A percentile compares a stretch with the other conserved stretches of the same genome.
Evolutionary conservation across 2,113 vertebrate species (phyloP).

Genomic region (Dermatemys mawii): DNA sequence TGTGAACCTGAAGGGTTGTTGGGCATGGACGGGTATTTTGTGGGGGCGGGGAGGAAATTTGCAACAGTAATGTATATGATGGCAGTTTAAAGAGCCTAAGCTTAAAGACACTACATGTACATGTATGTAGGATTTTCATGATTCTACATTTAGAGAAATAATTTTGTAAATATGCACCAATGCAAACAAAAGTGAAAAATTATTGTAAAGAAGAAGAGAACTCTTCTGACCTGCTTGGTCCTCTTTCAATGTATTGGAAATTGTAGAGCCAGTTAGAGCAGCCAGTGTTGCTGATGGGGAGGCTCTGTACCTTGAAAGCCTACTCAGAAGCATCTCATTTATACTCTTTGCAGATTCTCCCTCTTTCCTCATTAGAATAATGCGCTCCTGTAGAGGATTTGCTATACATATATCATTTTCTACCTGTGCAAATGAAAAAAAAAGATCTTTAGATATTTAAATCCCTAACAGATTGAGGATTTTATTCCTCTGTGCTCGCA

Average conservation of each 20-base stretch:
- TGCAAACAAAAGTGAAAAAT: neutral
- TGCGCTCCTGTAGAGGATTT: slow-evolving; percentile 90
- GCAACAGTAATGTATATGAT: neutral
- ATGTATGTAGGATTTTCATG: accelerated
- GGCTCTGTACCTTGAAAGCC: slow-evolving; percentile 94
- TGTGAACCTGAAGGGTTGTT: too few relatives aligned
- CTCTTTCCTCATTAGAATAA: slow-evolving; percentile 95
- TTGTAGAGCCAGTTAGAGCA: slow-evolving; percentile 95
- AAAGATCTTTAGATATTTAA: neutral
- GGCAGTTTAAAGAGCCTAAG: too few relatives aligned
- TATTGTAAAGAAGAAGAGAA: neutral
- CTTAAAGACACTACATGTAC: neutral
- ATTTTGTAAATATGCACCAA: neutral
- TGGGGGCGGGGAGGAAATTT: too few relatives aligned
- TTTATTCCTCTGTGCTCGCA: neutral
- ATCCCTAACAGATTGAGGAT: accelerated
- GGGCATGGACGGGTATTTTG: too few relatives aligned
- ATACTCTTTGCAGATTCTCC: slow-evolving; percentile 98
- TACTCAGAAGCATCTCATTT: slow-evolving; percentile 97
- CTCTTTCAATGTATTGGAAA: slow-evolving; percentile 97
- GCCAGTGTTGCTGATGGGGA: slow-evolving; percentile 96
- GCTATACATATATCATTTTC: slow-evolving; percentile 89
- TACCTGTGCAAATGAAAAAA: slow-evolving; percentile 74
- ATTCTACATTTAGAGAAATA: neutral
- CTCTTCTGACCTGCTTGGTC: slow-evolving; percentile 91